Evolutionary conservation across 2,888 invertebrate species (phyloP), one percentile per base, ranked within the genome.

Genomic region (Oeneis ivallda): DNA sequence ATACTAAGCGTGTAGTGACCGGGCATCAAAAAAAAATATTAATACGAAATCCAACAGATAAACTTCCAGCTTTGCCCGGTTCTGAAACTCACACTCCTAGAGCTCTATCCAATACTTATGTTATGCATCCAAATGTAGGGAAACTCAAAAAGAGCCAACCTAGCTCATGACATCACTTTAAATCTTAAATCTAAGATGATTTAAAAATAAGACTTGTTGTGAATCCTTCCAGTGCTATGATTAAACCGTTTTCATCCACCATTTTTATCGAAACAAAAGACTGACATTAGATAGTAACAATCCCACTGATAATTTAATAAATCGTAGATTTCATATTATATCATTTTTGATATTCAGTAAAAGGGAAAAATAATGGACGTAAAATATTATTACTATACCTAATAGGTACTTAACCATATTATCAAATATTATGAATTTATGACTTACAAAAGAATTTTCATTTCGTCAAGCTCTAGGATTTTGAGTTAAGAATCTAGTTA

Each of bases 11-110:
- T 84, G 93, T 94, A 73, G 94, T 94, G 70, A 94, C 94, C 74
- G 95, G 94, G 72, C 86, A 95, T 72, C 89, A 86, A 71, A 92
- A 89, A 77, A 90, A 89, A 80, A 80, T 87, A 73, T 75, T 90
- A 67, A 76, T 92, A 69, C 93, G 96, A 76, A 96, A 96, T 92
- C 96, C 96, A 66, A 95, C 95, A 73, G 96, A 96, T 81, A 95
- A 95, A 79, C 90, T 95, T 75, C 95, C 95, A 72, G 95, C 95
- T 70, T 90, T 94, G 74, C 94, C 94, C 53, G 92, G 90, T 76
- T 88, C 88, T 71, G 89, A 87, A 74, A 79, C 81, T 70, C 92
- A 91, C 75, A 90, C 88, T 71, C 95, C 95, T 66, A 84, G 94
- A 75, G 94, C 94, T 64, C 93, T 94, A 82, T 95, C 95, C 49